phyloP scores from a whole-genome alignment of 2,797 vertebrate species.

The Cossypha polioptera region DNA sequence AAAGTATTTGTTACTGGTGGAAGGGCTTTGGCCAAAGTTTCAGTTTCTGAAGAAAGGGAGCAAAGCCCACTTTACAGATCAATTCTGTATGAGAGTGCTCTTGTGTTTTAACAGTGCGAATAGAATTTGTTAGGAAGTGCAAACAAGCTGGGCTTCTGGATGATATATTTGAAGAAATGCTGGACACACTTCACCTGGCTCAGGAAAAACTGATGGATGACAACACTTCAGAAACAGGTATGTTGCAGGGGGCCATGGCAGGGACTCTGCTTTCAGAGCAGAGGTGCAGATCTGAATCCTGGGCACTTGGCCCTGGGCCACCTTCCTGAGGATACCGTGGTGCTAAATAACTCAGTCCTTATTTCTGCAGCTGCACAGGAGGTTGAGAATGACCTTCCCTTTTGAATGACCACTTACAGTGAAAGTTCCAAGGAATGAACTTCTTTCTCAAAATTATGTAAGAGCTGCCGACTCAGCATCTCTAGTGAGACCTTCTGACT shows the following conservation, averaged over 20 bases:
- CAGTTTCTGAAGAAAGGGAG: neutral
- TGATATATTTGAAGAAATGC: slow-evolving; percentile 75
- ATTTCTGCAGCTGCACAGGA: neutral
- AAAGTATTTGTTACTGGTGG: neutral
- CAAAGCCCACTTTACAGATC: neutral
- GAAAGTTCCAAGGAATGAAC: neutral
- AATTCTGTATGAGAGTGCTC: neutral
- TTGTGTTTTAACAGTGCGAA: slow-evolving; percentile 35
- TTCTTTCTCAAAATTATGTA: neutral
- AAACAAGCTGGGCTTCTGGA: slow-evolving; percentile 74
- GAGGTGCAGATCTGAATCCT: neutral
- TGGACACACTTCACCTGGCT: slow-evolving; percentile 68
- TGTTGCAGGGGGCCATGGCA: neutral
- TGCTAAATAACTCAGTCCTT: neutral
- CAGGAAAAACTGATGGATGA: slow-evolving; percentile 72
- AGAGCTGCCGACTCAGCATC: neutral
- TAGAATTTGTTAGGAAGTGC: slow-evolving; percentile 74
- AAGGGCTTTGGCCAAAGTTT: neutral
- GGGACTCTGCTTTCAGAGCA: neutral
- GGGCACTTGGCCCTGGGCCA: neutral
- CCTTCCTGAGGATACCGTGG: neutral
- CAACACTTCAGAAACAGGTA: slow-evolving; percentile 75
- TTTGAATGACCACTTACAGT: neutral
- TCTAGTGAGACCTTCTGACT: neutral
- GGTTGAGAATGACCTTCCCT: neutral